phyloP scores from a whole-genome alignment of 1,140 invertebrate species.

The Leucophenga varia region DNA sequence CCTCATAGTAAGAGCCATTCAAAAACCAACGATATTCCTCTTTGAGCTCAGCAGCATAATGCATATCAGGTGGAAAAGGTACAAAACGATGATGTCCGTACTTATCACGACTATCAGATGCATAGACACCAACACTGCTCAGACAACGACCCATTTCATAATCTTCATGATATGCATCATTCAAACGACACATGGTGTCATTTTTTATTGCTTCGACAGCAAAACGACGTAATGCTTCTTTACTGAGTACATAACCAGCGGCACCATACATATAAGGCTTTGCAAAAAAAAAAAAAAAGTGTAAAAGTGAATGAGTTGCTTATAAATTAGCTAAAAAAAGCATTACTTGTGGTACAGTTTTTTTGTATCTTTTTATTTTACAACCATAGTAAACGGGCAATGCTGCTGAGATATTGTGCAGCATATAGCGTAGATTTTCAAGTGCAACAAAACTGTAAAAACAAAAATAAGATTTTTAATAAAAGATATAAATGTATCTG shows the following conservation, averaged over 20 bases:
- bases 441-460: constrained; percentile 27
- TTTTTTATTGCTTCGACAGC: background rate
- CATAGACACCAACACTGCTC: constrained; percentile 8
- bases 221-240: constrained; percentile 19
- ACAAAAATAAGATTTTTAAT: background rate
- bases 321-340: too few relatives aligned
- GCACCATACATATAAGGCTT: constrained; percentile 19
- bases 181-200: too few relatives aligned
- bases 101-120: constrained; percentile 22
- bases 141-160: constrained; percentile 18
- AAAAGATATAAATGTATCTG: background rate
- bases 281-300: too few relatives aligned
- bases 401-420: constrained; percentile 11
- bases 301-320: too few relatives aligned
- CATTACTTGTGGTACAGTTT: too few relatives aligned
- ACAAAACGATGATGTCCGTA: constrained; percentile 19
- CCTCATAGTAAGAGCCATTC: constrained; percentile 14
- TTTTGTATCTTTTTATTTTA: constrained; percentile 18
- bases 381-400: constrained; percentile 25
- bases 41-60: constrained; percentile 12
- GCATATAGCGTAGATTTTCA: constrained; percentile 30
- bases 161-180: too few relatives aligned
- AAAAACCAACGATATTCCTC: constrained; percentile 12
- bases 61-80: constrained; percentile 8
- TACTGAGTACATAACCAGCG: constrained; percentile 25